phyloP scores from a whole-genome alignment of 92 coral and sea anemone species.

The Zoanthus sociatus region DNA sequence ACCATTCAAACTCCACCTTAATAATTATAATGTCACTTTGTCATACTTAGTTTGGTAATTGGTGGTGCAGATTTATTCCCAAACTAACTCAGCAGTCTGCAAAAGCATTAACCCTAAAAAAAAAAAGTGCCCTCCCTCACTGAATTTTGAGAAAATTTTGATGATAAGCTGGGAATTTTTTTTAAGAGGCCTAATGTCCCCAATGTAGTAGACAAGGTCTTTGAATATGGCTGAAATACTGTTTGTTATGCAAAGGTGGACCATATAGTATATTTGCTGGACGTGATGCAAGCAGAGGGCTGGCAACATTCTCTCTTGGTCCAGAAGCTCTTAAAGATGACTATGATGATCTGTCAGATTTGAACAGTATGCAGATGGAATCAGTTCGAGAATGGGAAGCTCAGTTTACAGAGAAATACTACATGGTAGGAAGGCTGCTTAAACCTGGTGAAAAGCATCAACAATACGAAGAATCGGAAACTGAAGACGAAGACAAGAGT shows the following conservation, averaged over 20 bases:
- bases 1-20: too few relatives aligned
- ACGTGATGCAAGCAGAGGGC: constrained; percentile 99
- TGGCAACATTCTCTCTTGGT: constrained; percentile 94
- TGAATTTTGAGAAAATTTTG: too few relatives aligned
- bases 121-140: too few relatives aligned
- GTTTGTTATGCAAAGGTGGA: constrained; percentile 71
- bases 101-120: too few relatives aligned
- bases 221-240: neutral
- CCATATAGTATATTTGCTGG: constrained; percentile 97
- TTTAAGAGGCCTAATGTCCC: too few relatives aligned
- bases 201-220: too few relatives aligned
- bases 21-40: too few relatives aligned
- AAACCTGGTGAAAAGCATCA: constrained; percentile 95
- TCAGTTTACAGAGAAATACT: constrained; percentile 95
- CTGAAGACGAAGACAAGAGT: constrained; percentile 90
- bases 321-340: constrained; percentile 92
- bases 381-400: constrained; percentile 96
- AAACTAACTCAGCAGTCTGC: too few relatives aligned
- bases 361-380: constrained; percentile 98
- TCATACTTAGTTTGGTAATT: too few relatives aligned
- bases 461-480: constrained; percentile 97
- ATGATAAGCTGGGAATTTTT: too few relatives aligned
- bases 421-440: constrained; percentile 88
- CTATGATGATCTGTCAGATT: constrained; percentile 93
- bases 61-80: too few relatives aligned